Evolutionary conservation across 2,888 invertebrate species (phyloP), one percentile per base, ranked within the genome.

Genomic region (Clusia tigrina): DNA sequence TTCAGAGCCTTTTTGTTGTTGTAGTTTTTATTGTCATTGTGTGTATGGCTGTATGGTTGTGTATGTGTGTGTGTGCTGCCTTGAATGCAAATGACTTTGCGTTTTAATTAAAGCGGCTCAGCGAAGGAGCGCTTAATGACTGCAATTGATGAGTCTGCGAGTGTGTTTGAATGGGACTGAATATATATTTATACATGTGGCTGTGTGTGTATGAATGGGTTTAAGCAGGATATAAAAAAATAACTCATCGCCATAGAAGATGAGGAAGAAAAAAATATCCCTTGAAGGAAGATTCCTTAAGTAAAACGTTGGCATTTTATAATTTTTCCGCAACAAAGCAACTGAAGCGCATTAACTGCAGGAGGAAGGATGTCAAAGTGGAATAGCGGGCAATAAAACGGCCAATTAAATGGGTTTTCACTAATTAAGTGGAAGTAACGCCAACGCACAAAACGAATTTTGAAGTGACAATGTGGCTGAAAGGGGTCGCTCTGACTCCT

Each of bases 81-180:
- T 54, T 37, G 69, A 75, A 78, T 77, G 76, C 78, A 78, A 77
- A 77, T 77, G 78, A 76, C 76, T 78, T 77, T 74, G 72, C 72
- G 72, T 77, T 77, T 78, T 77, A 77, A 77, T 77, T 77, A 77
- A 77, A 78, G 73, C 26, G 26, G 59, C 15, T 6, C 48, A n/a
- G 48, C 17, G 5, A 48, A 15, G 6, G n/a, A 54, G 25, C 54
- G 22, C n/a, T n/a, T n/a, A n/a, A n/a, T n/a, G n/a, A 52, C 25
- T 25, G 32, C 25, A 25, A 54, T 26, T 26, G 54, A 54, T 54
- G 25, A 23, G n/a, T 26, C 23, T 23, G 18, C 22, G 20, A 20
- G 20, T 24, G 20, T 23, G 52, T 22, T 12, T 23, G 24, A 12
- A 24, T 24, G 20, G 5, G 52, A 10, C 6, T 18, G 48, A 10